Conservation (phyloP, 1,140 invertebrate genomes). For the Cydia splendana region DNA sequence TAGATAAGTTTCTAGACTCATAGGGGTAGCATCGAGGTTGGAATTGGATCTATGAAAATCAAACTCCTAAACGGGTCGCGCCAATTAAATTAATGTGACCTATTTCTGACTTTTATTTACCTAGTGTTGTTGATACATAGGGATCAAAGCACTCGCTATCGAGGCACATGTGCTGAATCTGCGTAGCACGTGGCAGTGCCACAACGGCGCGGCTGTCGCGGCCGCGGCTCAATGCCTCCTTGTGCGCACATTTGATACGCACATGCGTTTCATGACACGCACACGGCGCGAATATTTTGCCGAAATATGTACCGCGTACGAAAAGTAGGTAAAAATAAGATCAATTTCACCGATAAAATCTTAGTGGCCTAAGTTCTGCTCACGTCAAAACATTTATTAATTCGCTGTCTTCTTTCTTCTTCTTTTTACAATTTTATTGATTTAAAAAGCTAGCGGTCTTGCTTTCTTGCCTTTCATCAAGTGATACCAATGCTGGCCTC, state of each 20-base stretch:
- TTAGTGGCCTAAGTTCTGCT: too few species aligned
- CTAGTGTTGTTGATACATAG: background rate
- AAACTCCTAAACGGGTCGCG: background rate
- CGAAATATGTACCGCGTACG: background rate
- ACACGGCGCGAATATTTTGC: background rate
- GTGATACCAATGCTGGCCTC: too few species aligned
- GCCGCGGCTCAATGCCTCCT: constrained; percentile 53
- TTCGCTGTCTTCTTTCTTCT: too few species aligned
- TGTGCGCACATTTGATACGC: constrained; percentile 63
- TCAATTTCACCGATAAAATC: too few species aligned
- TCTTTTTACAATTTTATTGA: too few species aligned
- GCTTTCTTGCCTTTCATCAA: too few species aligned
- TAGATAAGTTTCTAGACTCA: too few species aligned
- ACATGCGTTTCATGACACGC: constrained; percentile 48
- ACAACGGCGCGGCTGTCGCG: constrained; percentile 43
- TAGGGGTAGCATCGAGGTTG: background rate
- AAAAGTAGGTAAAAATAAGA: too few species aligned
- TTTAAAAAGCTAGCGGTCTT: too few species aligned
- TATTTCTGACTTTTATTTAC: constrained; percentile 2
- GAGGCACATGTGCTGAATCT: constrained; percentile 56
- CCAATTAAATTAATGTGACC: background rate
- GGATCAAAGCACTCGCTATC: constrained; percentile 52
- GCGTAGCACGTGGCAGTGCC: constrained; percentile 59
- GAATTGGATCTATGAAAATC: too few species aligned
- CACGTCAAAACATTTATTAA: too few species aligned